Base-by-base conservation (phyloP, 2,113 vertebrate genomes). In the Tympanuchus pallidicinctus region DNA sequence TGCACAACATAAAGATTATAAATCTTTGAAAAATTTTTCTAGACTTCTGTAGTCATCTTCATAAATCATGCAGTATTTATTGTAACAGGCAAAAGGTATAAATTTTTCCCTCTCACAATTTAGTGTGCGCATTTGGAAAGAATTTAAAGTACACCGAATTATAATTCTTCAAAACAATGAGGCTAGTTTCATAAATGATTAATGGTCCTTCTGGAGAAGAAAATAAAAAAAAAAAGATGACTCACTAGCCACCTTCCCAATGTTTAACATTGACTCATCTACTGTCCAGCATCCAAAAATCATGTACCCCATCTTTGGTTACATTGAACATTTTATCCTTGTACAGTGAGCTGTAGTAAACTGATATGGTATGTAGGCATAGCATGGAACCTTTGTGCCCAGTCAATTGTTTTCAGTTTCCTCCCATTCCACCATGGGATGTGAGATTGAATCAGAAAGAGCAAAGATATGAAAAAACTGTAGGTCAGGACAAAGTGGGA, bases 341-440 rank as follows among this genome's bases (percentile, higher is more conserved):
- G 18, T 59, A 48, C 8, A 10, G 8, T 47, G 5, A 71, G 71
- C 78, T 64, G 21, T 63, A 63, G 32, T 36, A 54, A 54, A 66
- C 15, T 20, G 34, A 8, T 16, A 13, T 19, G 17, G 16, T 75
- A 47, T 15, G 32, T 27, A 66, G 36, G 66, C 20, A 8, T 25
- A 74, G 56, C 2, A 56, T 70, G 67, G 40, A 16, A 76, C 8
- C 16, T 67, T 52, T 64, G 17, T 2, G 10, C 11, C 12, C 2
- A 21, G 4, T 6, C 17, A 64, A 15, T 40, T 27, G 17, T 64
- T 40, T 16, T 40, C 61, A 28, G 4, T 34, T 60, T 34, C 20
- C 2, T 14, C 19, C 6, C 2, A 19, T 5, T 8, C 24, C 57
- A 32, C 18, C n/a, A 7, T 15, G 30, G 4, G 1, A n/a, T 42